These are phyloP conservation scores for Mastigias papua DNA, from an alignment of 30 jellyfish, hydroid and myxozoan genomes.

Conservation along the genomic window DNA sequence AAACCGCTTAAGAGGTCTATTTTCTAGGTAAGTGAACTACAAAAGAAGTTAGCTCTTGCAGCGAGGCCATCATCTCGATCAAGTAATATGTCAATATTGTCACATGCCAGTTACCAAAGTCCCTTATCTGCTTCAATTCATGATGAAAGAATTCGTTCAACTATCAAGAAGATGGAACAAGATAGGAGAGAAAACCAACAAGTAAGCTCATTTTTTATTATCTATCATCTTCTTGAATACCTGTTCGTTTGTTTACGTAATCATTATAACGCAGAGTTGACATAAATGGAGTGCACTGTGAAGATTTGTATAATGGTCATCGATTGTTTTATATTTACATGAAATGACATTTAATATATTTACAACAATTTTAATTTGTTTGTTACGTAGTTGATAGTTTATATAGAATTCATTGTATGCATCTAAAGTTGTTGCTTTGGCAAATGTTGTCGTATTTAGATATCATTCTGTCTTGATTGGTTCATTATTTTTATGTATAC, in stretches of 20 bases:
- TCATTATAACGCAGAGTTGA: too few relatives aligned
- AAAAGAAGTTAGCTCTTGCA: slow-evolving; percentile 32
- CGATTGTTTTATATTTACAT: too few relatives aligned
- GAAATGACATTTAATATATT: too few relatives aligned
- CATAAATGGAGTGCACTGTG: too few relatives aligned
- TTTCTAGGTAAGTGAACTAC: slow-evolving; percentile 77
- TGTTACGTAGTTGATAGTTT: too few relatives aligned
- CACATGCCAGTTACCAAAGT: slow-evolving; percentile 67
- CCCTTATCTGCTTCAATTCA: slow-evolving; percentile 70
- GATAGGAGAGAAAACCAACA: slow-evolving; percentile 90
- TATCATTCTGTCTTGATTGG: background rate
- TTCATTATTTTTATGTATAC: background rate
- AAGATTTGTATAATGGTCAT: too few relatives aligned
- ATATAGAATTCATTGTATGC: too few relatives aligned
- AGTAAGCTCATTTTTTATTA: slow-evolving; percentile 63
- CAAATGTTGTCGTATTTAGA: background rate
- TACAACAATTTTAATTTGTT: too few relatives aligned
- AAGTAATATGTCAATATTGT: slow-evolving; percentile 34
- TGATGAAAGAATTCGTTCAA: slow-evolving; percentile 86
- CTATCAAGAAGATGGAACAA: slow-evolving; percentile 81
- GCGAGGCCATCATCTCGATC: slow-evolving; percentile 54
- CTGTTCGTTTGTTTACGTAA: too few relatives aligned
- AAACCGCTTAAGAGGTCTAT: background rate
- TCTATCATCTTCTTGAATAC: too few relatives aligned
- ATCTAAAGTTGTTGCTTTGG: too few relatives aligned